phyloP scores from a whole-genome alignment of 2,113 vertebrate genomes.

The Lycocorax pyrrhopterus region DNA sequence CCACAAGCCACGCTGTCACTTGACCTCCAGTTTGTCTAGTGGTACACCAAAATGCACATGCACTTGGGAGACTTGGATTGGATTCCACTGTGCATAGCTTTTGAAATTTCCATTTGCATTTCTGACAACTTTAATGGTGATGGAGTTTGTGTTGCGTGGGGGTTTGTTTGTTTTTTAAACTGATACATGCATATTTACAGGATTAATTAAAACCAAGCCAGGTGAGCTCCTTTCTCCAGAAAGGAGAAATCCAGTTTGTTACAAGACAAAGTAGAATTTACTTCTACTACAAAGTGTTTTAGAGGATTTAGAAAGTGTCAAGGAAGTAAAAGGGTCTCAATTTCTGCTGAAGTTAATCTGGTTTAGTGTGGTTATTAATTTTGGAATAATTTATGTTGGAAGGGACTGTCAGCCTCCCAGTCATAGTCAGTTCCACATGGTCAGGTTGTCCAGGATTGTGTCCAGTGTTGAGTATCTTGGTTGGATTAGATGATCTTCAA shows the following conservation, averaged over 20 bases:
- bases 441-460: neutral
- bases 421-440: neutral
- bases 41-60: neutral
- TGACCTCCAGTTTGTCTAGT: neutral
- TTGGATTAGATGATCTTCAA: neutral
- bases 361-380: neutral
- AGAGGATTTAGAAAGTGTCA: neutral
- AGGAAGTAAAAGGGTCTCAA: neutral
- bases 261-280: neutral
- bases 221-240: neutral
- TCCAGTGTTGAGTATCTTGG: neutral
- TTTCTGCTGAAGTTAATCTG: neutral
- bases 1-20: neutral
- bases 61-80: neutral
- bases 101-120: neutral
- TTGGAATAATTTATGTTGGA: neutral
- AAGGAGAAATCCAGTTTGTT: neutral
- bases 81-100: neutral
- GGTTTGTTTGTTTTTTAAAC: neutral
- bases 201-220: neutral
- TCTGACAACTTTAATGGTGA: neutral
- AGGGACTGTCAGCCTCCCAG: neutral
- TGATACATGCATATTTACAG: neutral
- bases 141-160: neutral
- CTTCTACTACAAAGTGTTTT: neutral